phyloP scores from a whole-genome alignment of 2,888 invertebrate species.

The Netelia melanura region DNA sequence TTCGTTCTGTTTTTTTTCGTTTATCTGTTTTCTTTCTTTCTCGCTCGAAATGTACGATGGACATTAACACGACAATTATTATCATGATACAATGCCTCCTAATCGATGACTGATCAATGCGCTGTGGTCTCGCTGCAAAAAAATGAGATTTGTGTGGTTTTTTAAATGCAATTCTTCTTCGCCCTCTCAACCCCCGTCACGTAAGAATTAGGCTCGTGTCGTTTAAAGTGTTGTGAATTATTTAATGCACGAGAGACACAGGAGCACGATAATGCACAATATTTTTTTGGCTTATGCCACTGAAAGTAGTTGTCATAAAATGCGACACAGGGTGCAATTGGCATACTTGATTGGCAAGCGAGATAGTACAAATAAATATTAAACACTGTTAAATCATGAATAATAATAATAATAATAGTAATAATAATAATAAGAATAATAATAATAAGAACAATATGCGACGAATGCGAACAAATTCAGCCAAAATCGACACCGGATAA shows the following conservation, averaged over 20 bases:
- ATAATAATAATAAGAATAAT: conserved; percentile 39
- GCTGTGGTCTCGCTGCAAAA: conserved; percentile 84
- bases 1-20: conserved; percentile 16
- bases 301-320: conserved; percentile 37
- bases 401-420: conserved; percentile 23
- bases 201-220: conserved; percentile 27
- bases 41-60: conserved; percentile 80
- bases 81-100: conserved; percentile 81
- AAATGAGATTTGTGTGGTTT: conserved; percentile 72
- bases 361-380: conserved; percentile 40
- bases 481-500: conserved; percentile 25
- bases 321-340: conserved; percentile 60
- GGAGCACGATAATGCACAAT: conserved; percentile 39
- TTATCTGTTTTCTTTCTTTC: conserved; percentile 30
- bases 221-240: conserved; percentile 33
- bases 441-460: conserved; percentile 27
- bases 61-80: conserved; percentile 75
- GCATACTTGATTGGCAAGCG: conserved; percentile 49
- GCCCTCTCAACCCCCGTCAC: conserved; percentile 13
- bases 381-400: conserved; percentile 18
- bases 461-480: conserved; percentile 37
- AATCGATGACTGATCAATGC: conserved; percentile 83
- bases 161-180: conserved; percentile 24
- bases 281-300: conserved; percentile 8
- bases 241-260: conserved; percentile 27